Conservation (phyloP, 2,888 invertebrate genomes). For the Carcina quercana region DNA sequence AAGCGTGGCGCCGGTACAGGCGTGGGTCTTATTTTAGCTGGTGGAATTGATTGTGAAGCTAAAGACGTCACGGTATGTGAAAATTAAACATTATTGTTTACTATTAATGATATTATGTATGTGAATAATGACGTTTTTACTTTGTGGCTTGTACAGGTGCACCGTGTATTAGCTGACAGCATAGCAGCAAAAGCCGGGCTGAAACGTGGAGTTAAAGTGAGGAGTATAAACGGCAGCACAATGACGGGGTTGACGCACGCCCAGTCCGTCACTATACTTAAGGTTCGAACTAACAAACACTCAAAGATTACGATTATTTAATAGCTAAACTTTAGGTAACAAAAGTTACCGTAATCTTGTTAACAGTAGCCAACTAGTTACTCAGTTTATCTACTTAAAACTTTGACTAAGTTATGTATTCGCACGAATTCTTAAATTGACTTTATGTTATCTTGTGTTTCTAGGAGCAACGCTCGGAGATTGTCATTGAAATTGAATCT, state of each 20-base stretch:
- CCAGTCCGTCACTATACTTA: slow-evolving; percentile 90
- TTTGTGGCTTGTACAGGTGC: slow-evolving; percentile 76
- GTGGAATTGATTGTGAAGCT: slow-evolving; percentile 92
- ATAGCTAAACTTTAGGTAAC: no score
- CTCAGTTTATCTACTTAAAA: not conserved
- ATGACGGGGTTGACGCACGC: slow-evolving; percentile 90
- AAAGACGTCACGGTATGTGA: slow-evolving; percentile 89
- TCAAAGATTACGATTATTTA: no score
- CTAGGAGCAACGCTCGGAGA: slow-evolving; percentile 85
- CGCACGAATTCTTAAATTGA: no score
- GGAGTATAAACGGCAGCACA: slow-evolving; percentile 90
- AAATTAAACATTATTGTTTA: not conserved
- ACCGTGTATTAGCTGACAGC: slow-evolving; percentile 89
- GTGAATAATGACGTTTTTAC: slow-evolving; percentile 1
- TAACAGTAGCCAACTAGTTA: no score
- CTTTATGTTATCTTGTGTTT: slow-evolving; percentile 16
- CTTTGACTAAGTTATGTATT: no score
- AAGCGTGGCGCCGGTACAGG: slow-evolving; percentile 72
- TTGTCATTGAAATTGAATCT: slow-evolving; percentile 82
- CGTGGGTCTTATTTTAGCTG: slow-evolving; percentile 91
- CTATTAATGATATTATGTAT: slow-evolving; percentile 11
- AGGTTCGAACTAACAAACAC: no score
- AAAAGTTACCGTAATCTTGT: no score
- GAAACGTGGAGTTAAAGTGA: slow-evolving; percentile 89
- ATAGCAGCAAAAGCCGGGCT: slow-evolving; percentile 92